Conservation (phyloP, 2,888 invertebrate genomes). For the Cynaeus angustus region DNA sequence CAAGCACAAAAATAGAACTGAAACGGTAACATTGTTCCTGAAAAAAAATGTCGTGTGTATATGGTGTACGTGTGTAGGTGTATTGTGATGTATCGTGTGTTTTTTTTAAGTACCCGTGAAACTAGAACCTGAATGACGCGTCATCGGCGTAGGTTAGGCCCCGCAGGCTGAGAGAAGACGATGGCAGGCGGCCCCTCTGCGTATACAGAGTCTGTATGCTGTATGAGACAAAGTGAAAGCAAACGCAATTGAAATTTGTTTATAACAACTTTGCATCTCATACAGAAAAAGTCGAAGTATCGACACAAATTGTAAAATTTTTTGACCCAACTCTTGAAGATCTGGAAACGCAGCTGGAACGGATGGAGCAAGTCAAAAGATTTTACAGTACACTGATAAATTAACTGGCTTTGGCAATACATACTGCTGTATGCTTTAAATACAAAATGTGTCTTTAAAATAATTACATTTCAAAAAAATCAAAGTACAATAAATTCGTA, state of each 20-base stretch:
- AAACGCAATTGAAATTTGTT: constrained; percentile 66
- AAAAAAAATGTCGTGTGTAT: constrained; percentile 52
- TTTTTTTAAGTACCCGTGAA: constrained; percentile 72
- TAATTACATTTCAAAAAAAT: constrained; percentile 64
- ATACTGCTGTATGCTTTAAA: constrained; percentile 53
- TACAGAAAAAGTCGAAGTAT: constrained; percentile 56
- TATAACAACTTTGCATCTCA: constrained; percentile 62
- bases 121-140: constrained; percentile 72
- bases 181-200: constrained; percentile 73
- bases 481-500: constrained; percentile 48
- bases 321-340: constrained; percentile 58
- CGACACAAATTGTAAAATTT: constrained; percentile 65
- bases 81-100: constrained; percentile 63
- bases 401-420: constrained; percentile 52
- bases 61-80: constrained; percentile 58
- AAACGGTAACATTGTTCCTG: constrained; percentile 38
- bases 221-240: constrained; percentile 72
- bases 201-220: constrained; percentile 73
- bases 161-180: constrained; percentile 73
- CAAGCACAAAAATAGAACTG: constrained; percentile 30
- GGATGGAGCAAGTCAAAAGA: constrained; percentile 64
- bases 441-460: constrained; percentile 58
- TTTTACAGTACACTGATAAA: constrained; percentile 67
- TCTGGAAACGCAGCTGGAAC: constrained; percentile 14
- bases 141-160: constrained; percentile 72